A percentile compares a stretch with the other conserved stretches of the same genome.
Conservation (phyloP, 2,113 vertebrate species). For the Castor canadensis region DNA sequence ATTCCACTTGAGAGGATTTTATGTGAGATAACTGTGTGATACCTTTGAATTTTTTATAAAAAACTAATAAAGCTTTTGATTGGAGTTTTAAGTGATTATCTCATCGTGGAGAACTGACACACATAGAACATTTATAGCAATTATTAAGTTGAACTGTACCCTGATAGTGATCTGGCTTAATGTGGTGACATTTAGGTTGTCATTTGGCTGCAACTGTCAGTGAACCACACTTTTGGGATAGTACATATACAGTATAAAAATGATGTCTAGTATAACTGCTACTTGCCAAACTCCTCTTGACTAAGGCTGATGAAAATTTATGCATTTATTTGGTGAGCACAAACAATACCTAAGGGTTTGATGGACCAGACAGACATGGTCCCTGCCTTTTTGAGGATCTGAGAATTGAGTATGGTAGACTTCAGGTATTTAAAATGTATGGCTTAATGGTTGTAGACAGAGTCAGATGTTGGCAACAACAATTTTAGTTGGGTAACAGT, state of each 20-base stretch:
- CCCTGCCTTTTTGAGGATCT: background rate
- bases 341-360: background rate
- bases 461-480: background rate
- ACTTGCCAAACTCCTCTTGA: background rate
- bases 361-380: background rate
- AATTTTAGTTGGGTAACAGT: background rate
- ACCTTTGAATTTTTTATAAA: constrained; percentile 13
- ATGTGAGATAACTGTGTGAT: background rate
- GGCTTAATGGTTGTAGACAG: background rate
- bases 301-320: background rate
- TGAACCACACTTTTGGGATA: background rate
- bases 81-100: constrained; percentile 7
- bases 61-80: constrained; percentile 29
- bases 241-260: background rate
- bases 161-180: constrained; percentile 9
- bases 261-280: background rate
- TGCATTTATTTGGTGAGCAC: background rate
- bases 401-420: background rate
- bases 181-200: background rate
- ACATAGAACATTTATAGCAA: background rate
- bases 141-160: background rate
- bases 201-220: background rate
- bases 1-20: background rate
- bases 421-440: background rate
- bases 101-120: background rate